Percentiles rank a stretch among this genome's conserved stretches.
Conservation (phyloP, 2,113 vertebrate species). For the Herpetotheres cachinnans region DNA sequence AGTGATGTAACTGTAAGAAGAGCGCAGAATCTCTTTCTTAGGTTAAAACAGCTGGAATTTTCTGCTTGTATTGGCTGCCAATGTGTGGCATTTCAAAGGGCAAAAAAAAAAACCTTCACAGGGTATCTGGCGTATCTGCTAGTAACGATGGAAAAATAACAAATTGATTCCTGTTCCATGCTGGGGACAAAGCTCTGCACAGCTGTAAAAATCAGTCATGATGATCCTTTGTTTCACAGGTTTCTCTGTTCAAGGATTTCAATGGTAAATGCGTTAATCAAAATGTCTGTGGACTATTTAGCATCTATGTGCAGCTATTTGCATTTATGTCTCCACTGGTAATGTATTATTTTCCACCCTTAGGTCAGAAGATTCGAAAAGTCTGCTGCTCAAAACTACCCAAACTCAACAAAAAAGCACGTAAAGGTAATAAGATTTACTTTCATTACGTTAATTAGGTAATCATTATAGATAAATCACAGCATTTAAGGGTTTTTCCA, state of each 20-base stretch:
- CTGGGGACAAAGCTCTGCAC: neutral
- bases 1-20: neutral
- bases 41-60: neutral
- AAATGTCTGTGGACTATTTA: neutral
- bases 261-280: neutral
- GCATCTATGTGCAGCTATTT: neutral
- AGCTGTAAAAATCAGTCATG: neutral
- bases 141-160: neutral
- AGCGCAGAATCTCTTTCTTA: neutral
- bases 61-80: neutral
- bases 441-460: neutral
- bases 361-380: neutral
- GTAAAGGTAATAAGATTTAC: conserved; percentile 2
- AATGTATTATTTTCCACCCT: neutral
- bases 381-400: neutral
- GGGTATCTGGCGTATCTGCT: accelerated
- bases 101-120: neutral
- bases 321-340: neutral
- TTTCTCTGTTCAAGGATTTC: neutral
- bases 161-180: neutral
- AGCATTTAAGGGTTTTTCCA: neutral
- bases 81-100: neutral
- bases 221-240: neutral
- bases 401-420: accelerated
- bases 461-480: neutral